Conservation (phyloP, 1,140 invertebrate species). For the Solenopsis invicta region DNA sequence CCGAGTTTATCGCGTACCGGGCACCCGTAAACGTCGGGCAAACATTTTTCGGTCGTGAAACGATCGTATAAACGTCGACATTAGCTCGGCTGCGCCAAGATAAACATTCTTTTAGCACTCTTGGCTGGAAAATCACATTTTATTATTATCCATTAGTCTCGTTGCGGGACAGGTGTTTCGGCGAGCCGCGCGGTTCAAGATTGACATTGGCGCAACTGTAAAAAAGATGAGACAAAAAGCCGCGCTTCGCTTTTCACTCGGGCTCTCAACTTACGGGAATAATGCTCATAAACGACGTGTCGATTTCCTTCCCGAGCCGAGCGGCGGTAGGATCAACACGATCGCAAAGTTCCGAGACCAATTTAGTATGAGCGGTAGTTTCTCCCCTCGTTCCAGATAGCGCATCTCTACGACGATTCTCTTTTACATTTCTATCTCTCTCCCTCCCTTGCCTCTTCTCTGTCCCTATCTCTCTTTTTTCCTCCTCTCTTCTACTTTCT, state of each 20-base stretch:
- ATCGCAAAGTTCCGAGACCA: conserved; percentile 76
- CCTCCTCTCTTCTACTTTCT: conserved; percentile 22
- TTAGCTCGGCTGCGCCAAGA: conserved; percentile 37
- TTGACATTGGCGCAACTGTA: background rate
- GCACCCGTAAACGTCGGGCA: conserved; percentile 48
- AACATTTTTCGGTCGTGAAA: conserved; percentile 60
- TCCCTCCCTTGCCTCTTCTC: background rate
- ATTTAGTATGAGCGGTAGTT: conserved; percentile 72
- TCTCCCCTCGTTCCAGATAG: conserved; percentile 65
- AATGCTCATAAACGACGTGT: conserved; percentile 70
- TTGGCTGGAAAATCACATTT: conserved; percentile 64
- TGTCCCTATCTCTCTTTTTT: no score
- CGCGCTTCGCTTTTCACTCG: conserved; percentile 5
- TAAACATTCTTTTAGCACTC: conserved; percentile 60
- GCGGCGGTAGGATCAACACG: conserved; percentile 25
- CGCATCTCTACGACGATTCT: conserved; percentile 33
- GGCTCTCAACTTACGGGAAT: conserved; percentile 38
- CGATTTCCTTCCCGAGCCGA: conserved; percentile 35
- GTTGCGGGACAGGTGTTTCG: conserved; percentile 25
- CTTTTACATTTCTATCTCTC: conserved; percentile 17
- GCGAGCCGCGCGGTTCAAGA: background rate
- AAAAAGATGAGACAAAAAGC: conserved; percentile 46
- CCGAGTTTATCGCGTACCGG: conserved; percentile 50
- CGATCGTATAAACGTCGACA: conserved; percentile 58
- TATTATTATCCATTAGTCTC: conserved; percentile 68